Evolutionary conservation across 2,797 vertebrate genomes (phyloP), one percentile per base, ranked within the genome.

Genomic region (Sus cebifrons): DNA sequence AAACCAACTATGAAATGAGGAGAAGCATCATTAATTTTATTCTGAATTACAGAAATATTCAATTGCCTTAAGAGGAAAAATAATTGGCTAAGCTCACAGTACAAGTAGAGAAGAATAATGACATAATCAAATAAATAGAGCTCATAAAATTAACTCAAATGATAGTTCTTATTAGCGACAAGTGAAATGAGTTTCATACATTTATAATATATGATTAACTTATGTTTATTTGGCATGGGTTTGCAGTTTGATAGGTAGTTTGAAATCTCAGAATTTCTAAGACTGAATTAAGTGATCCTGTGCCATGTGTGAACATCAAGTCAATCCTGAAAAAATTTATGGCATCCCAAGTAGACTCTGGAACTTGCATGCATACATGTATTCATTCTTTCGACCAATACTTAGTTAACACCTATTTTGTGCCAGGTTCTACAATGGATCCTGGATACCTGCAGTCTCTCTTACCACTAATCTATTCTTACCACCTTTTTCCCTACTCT

Each of bases 1-100:
- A 97, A 86, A 88, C 0, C 6, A n/a, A 64, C n/a, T 54, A 52
- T 5, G 49, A 93, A 96, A 85, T 54, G 65, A 77, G 17, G 23
- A 77, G 2, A 1, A 78, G 29, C 0, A 77, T 93, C 58, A 93
- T 93, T 93, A 75, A 65, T 96, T 96, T 89, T 91, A 78, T 89
- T 97, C 68, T 40, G 70, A 93, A 82, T 78, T 78, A 92, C 44
- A 91, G 25, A 94, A 88, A 78, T 89, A 82, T 67, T 70, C 95
- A 56, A 89, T 75, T 89, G n/a, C 6, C 32, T 86, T 97, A 18
- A 89, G 68, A 79, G 71, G 18, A 96, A 90, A 93, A 64, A 49
- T 67, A 96, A 88, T 86, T 87, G 54, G 1, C 11, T 62, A 86
- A 95, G 0, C 16, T 92, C 67, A 88, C 21, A 88, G 40, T 91